These are phyloP conservation scores for Meliscaeva auricollis DNA, from an alignment of 2,888 invertebrate species.

Conservation along the genomic window DNA sequence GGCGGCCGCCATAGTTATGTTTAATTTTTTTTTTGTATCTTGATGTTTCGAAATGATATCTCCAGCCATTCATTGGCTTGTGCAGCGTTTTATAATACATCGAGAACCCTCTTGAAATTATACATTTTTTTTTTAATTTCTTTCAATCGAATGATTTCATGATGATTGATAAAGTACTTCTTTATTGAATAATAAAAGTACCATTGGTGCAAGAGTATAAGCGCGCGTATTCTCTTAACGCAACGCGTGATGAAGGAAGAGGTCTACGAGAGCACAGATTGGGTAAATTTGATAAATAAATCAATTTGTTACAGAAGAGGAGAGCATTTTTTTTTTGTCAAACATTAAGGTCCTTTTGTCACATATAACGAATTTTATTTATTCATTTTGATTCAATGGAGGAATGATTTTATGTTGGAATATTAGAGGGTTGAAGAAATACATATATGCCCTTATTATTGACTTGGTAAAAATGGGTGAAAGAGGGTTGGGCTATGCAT, in stretches of 20 bases:
- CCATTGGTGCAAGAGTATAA: slow-evolving; percentile 26
- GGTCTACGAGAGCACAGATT: neutral
- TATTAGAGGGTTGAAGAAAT: neutral
- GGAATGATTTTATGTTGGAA: neutral
- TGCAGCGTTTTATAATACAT: slow-evolving; percentile 2
- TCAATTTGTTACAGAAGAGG: slow-evolving; percentile 38
- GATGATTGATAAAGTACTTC: slow-evolving; percentile 76
- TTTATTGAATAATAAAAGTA: slow-evolving; percentile 72
- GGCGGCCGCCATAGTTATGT: slow-evolving; percentile 62
- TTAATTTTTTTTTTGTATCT: neutral
- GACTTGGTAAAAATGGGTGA: slow-evolving; percentile 6
- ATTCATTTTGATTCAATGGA: slow-evolving; percentile 60
- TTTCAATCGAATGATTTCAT: slow-evolving; percentile 75
- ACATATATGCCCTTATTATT: neutral
- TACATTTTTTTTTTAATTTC: slow-evolving; percentile 60
- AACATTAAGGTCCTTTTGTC: slow-evolving; percentile 46
- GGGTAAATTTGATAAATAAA: slow-evolving; percentile 28
- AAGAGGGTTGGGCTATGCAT: slow-evolving; percentile 60
- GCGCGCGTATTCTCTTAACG: neutral
- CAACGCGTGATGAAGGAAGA: neutral
- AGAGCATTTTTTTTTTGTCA: too few species aligned
- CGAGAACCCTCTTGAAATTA: slow-evolving; percentile 37
- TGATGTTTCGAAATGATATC: slow-evolving; percentile 6
- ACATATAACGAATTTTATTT: slow-evolving; percentile 71
- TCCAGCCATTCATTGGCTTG: slow-evolving; percentile 54